phyloP scores from a whole-genome alignment of 1,140 invertebrate genomes.

The Pectinophora gossypiella region DNA sequence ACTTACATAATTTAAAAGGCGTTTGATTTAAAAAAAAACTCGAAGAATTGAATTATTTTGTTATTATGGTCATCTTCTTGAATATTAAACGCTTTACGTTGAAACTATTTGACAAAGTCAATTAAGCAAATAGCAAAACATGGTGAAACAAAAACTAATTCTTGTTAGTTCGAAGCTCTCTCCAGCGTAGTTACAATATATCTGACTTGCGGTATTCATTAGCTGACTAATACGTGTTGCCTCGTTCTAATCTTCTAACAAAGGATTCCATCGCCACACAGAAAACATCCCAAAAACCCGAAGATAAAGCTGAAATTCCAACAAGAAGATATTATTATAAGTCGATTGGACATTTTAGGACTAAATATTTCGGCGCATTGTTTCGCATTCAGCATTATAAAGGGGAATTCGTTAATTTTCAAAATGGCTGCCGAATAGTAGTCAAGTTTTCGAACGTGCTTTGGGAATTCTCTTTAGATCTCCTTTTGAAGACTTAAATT shows the following conservation, averaged over 20 bases:
- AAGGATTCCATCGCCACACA: conserved; percentile 15
- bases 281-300: conserved; percentile 17
- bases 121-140: no score
- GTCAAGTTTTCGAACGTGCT: conserved; percentile 22
- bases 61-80: no score
- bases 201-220: conserved; percentile 58
- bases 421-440: conserved; percentile 30
- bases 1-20: no score
- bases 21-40: no score
- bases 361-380: conserved; percentile 42
- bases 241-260: conserved; percentile 56
- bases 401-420: conserved; percentile 48
- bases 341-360: conserved; percentile 38
- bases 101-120: no score
- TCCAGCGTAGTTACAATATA: conserved; percentile 5
- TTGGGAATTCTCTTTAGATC: conserved; percentile 13
- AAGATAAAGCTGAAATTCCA: conserved; percentile 10
- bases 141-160: no score
- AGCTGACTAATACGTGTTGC: conserved; percentile 59
- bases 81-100: no score
- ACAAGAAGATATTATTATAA: conserved; percentile 22
- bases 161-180: neutral
- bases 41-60: no score
- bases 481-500: conserved; percentile 3
- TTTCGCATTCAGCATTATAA: conserved; percentile 38